Base-by-base conservation (phyloP, 1,140 invertebrate species). In the Megalopta genalis region DNA sequence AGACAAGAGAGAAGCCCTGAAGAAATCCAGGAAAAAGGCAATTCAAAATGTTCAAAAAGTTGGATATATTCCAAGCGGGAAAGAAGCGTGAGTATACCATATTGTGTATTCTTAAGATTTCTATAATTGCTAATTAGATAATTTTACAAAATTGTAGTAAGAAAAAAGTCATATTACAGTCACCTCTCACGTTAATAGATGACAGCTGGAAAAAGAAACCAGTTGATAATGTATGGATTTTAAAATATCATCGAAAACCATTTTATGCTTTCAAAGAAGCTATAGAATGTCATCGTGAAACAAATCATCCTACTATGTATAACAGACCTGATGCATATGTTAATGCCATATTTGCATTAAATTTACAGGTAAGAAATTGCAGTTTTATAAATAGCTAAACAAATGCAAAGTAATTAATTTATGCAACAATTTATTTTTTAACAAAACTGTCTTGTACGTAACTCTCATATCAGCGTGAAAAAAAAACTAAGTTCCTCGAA, bases 281-380 rank as follows among this genome's bases (percentile, higher is more conserved):
- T n/a, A 92, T 98, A 10, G 88, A 95, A 73, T 94, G 93, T 84
- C 95, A 97, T 87, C 93, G 95, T 66, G 96, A 98, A 92, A 95
- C 94, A 1, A 95, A 97, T 90, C 95, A 97, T 90, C 96, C 96
- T 0, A 95, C 95, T 52, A 95, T 97, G 91, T 96, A 95, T 76
- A 96, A 97, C 93, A 88, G 92, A 60, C 95, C 96, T 2, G 93
- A 95, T 91, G 94, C 96, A 16, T 86, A 94, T 25, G 83, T 98
- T 0, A 94, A 93, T 81, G 94, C 95, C 42, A 93, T 93, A 49
- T 92, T 97, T 77, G 96, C 97, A 90, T 87, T 97, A 1, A 95
- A 97, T 88, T 95, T 97, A 95, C 92, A 93, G 83, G 95, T 92
- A 72, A 89, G 62, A 64, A 62, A 39, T 69, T 2, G 69, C 49